Conservation (phyloP, 2,888 invertebrate genomes). For the Rotaria socialis region DNA sequence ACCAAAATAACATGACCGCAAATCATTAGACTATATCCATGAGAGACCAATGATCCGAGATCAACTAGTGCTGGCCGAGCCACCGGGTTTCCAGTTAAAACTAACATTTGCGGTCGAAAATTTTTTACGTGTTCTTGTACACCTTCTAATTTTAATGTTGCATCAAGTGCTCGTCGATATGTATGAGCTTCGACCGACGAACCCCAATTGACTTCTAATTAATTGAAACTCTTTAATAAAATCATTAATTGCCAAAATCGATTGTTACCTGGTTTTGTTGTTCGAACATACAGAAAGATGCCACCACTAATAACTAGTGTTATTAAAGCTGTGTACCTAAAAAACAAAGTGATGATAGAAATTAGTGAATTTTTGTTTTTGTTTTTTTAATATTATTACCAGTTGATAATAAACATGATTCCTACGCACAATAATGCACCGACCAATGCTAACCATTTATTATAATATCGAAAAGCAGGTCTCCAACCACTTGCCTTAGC, state of each 20-base stretch:
- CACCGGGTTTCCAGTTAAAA: conserved; percentile 77
- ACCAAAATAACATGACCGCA: conserved; percentile 81
- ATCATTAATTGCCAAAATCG: background rate
- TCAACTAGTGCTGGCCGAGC: conserved; percentile 81
- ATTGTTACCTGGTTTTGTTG: conserved; percentile 62
- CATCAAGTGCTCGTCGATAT: conserved; percentile 81
- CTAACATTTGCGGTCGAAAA: conserved; percentile 83
- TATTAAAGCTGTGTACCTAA: background rate
- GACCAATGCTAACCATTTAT: conserved; percentile 57
- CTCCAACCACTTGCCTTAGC: conserved; percentile 59
- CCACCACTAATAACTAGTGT: conserved; percentile 17
- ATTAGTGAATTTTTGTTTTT: background rate
- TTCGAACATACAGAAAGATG: conserved; percentile 70
- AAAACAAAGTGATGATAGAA: background rate
- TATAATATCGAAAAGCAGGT: conserved; percentile 59
- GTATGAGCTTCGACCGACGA: conserved; percentile 58
- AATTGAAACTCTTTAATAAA: background rate
- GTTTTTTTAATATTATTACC: conserved; percentile 67
- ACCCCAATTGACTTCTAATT: conserved; percentile 68
- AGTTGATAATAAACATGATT: conserved; percentile 90
- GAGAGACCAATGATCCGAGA: conserved; percentile 83
- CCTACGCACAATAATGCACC: conserved; percentile 62
- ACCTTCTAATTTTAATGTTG: conserved; percentile 78
- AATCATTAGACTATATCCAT: conserved; percentile 79
- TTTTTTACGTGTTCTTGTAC: conserved; percentile 95